These are phyloP conservation scores for Baryphthengus martii DNA, from an alignment of 2,113 vertebrate genomes.

Conservation along the genomic window DNA sequence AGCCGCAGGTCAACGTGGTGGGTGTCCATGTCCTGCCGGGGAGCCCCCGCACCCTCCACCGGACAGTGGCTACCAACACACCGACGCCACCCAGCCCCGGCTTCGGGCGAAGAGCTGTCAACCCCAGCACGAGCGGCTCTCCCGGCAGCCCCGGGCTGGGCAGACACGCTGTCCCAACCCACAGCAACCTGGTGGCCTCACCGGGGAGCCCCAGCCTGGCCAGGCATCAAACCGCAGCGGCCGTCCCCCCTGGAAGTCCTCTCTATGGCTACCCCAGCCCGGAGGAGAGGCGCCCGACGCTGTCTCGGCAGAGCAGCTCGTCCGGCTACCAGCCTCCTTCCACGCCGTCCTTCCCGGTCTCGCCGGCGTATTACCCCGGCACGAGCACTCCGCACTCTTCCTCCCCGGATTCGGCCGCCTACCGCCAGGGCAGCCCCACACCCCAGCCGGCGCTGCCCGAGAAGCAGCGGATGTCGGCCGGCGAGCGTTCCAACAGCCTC, in stretches of 20 bases:
- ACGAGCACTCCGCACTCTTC: conserved; percentile 73
- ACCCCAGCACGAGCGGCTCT: conserved; percentile 57
- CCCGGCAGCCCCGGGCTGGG: conserved; percentile 46
- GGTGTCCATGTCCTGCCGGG: conserved; percentile 72
- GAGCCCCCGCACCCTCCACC: conserved; percentile 79
- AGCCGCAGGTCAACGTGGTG: conserved; percentile 69
- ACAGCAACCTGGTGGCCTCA: conserved; percentile 35
- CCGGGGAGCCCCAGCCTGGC: conserved; percentile 87
- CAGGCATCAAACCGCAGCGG: conserved; percentile 71
- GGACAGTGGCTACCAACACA: conserved; percentile 78
- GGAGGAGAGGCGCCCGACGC: conserved; percentile 83
- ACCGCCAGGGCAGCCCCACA: conserved; percentile 83
- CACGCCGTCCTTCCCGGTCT: conserved; percentile 90
- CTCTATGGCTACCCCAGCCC: conserved; percentile 86
- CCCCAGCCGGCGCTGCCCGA: conserved; percentile 84
- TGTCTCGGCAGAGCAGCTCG: conserved; percentile 93
- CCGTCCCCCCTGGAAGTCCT: conserved; percentile 81
- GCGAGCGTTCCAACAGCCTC: conserved; percentile 84
- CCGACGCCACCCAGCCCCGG: conserved; percentile 73
- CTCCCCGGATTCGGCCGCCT: conserved; percentile 78
- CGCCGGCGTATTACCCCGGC: conserved; percentile 80
- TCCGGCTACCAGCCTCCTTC: conserved; percentile 92
- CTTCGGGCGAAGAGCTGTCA: conserved; percentile 70
- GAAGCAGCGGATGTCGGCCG: conserved; percentile 90
- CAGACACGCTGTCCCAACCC: conserved; percentile 74